These are phyloP conservation scores for Prunella fulvescens DNA, from an alignment of 2,113 vertebrate genomes.

Conservation along the genomic window DNA sequence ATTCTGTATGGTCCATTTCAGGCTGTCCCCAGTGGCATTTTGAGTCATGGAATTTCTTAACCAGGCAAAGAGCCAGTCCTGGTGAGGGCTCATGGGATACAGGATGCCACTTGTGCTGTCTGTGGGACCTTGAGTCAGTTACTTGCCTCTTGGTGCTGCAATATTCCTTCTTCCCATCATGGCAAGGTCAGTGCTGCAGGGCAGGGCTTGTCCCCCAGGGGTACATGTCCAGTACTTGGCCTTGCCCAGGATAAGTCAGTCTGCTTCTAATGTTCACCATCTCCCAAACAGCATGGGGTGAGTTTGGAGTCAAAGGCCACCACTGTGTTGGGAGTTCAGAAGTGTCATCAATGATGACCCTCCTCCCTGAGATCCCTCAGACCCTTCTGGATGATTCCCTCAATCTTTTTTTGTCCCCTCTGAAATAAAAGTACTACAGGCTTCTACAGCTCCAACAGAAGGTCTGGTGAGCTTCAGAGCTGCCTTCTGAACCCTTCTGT, in stretches of 20 bases:
- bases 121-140: fast-evolving
- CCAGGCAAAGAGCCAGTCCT: not conserved
- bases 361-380: not conserved
- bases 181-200: not conserved
- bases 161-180: not conserved
- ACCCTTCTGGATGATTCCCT: not conserved
- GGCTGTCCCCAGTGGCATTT: not conserved
- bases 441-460: not conserved
- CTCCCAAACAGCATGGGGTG: fast-evolving
- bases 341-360: not conserved
- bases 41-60: not conserved
- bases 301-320: not conserved
- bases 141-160: not conserved
- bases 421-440: not conserved
- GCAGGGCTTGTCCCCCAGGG: not conserved
- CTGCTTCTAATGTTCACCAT: not conserved
- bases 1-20: not conserved
- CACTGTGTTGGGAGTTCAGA: not conserved
- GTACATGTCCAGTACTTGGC: fast-evolving
- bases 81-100: not conserved
- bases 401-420: fast-evolving
- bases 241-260: not conserved
- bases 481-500: not conserved
- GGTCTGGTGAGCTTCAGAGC: not conserved
- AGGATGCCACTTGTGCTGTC: not conserved